Conservation (phyloP, 2,888 invertebrate species). For the Caenorhabditis uteleia region DNA sequence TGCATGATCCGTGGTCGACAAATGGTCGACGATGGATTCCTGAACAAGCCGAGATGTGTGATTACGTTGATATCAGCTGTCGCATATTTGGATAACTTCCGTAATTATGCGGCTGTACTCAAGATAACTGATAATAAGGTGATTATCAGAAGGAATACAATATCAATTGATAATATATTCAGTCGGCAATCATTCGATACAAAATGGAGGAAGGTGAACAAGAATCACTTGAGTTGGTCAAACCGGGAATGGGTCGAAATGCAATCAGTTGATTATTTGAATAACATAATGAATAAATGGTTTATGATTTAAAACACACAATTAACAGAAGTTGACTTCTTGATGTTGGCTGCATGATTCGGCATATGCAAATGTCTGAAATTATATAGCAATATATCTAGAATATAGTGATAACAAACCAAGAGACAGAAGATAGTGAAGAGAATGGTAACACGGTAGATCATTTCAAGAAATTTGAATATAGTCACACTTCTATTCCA, state of each 20-base stretch:
- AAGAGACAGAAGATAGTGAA: too few species aligned
- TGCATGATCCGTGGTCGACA: slow-evolving; percentile 54
- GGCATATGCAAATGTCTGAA: neutral
- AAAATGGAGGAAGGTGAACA: slow-evolving; percentile 48
- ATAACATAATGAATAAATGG: neutral
- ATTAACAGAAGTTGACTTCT: slow-evolving; percentile 12
- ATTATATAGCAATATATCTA: too few species aligned
- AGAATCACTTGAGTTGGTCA: slow-evolving; percentile 45
- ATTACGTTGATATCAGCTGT: slow-evolving; percentile 52
- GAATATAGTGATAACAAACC: too few species aligned
- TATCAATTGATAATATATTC: slow-evolving; percentile 9
- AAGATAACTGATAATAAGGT: slow-evolving; percentile 31
- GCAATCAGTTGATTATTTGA: slow-evolving; percentile 37
- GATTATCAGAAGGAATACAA: slow-evolving; percentile 1
- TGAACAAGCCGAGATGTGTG: slow-evolving; percentile 50
- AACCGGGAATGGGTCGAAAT: slow-evolving; percentile 50
- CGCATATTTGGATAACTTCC: slow-evolving; percentile 52
- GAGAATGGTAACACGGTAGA: too few species aligned
- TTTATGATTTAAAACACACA: neutral
- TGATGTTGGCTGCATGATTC: neutral
- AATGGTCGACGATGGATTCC: slow-evolving; percentile 47
- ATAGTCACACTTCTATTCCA: too few species aligned
- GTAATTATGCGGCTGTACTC: slow-evolving; percentile 45
- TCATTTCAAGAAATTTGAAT: too few species aligned
- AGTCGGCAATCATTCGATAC: slow-evolving; percentile 32